Evolutionary conservation across 2,888 invertebrate species (phyloP), one percentile per base, ranked within the genome.

Genomic region (Orthosia cruda): DNA sequence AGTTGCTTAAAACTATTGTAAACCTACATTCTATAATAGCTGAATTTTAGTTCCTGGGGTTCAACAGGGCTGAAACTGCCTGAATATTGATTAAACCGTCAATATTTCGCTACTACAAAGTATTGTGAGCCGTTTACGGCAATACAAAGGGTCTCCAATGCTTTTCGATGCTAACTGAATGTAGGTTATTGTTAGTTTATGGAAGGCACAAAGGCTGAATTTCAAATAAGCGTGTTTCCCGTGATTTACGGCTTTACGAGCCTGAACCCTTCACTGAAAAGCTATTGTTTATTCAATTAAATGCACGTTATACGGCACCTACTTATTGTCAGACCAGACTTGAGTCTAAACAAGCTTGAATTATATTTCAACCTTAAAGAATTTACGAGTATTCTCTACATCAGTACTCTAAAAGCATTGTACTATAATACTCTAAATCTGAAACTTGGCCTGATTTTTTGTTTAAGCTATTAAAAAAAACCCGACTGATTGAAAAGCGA

Each of bases 241-340:
- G 82, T 91, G 90, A 93, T 92, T 92, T 90, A 93, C 87, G 84
- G 84, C 74, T 92, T 92, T 90, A 92, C 87, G 84, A 84, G 74
- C 62, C 68, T 52, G 47, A 82, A 71, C 89, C 84, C 88, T 89
- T 86, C 86, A 89, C 79, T 77, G 79, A 85, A 89, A 83, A 83
- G 77, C 84, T 85, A 87, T 90, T 92, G 91, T 92, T 89, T 89
- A 92, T 89, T 92, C 90, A 89, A 91, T 92, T 89, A 90, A 67
- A 69, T 54, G 77, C 52, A 71, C 58, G 67, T 87, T 85, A 78
- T 74, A 85, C 65, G 59, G n/a, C n/a, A n/a, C n/a, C 69, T 32
- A 67, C 74, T 84, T 68, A 79, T 84, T 81, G 80, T 80, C 58
- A 65, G 63, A 59, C 52, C 58, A 66, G 40, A 74, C 52, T 40